Evolutionary conservation across 2,113 vertebrate species (phyloP).

Genomic region (Chiloscyllium plagiosum): DNA sequence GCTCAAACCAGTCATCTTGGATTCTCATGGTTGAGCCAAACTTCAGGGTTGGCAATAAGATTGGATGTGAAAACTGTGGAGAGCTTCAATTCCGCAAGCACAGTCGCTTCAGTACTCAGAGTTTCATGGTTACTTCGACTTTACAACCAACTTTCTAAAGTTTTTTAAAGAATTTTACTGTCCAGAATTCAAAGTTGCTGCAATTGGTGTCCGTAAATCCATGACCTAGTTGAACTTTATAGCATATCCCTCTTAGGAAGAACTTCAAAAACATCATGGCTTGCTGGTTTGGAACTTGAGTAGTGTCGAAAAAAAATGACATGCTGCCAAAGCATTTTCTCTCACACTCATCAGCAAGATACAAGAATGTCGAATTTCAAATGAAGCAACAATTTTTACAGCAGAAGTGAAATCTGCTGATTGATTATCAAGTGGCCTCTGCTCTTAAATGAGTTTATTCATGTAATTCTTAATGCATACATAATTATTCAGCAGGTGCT

Average conservation of each 20-base stretch:
- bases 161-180: slow-evolving; percentile 39
- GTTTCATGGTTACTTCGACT: background rate
- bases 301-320: too few species aligned
- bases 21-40: slow-evolving; percentile 97
- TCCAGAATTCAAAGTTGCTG: background rate
- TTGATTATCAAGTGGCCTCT: too few species aligned
- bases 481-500: too few species aligned
- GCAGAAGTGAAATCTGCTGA: too few species aligned
- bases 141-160: slow-evolving; percentile 34
- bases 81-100: slow-evolving; percentile 88
- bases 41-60: slow-evolving; percentile 97
- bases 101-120: background rate
- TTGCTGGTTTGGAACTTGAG: too few species aligned
- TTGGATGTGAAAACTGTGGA: slow-evolving; percentile 95
- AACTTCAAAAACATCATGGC: background rate
- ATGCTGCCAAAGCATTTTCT: too few species aligned
- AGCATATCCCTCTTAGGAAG: background rate
- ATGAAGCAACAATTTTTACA: too few species aligned
- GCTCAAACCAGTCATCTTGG: slow-evolving; percentile 77
- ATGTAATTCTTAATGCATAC: too few species aligned
- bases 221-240: background rate
- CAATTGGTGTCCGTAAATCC: slow-evolving; percentile 41
- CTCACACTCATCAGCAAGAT: too few species aligned
- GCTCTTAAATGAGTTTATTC: too few species aligned
- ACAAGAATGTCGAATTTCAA: too few species aligned